Evolutionary conservation across 2,113 vertebrate genomes (phyloP).

Genomic region (Ceuthmochares aereus): DNA sequence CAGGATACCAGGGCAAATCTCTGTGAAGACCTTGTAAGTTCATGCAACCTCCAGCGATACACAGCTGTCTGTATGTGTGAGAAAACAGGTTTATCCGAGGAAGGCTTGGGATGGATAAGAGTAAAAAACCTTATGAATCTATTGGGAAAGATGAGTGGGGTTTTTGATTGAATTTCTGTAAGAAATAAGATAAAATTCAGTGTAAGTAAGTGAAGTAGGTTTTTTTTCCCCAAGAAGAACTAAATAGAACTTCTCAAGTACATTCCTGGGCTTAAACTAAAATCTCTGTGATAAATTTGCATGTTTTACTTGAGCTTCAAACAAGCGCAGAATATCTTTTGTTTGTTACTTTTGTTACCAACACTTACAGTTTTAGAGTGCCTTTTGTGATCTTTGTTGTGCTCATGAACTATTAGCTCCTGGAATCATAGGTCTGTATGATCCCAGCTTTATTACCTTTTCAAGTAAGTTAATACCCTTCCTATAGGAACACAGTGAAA

Average conservation of each 20-base stretch:
- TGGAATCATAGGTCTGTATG: background rate
- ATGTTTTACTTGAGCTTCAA: background rate
- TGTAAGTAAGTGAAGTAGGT: background rate
- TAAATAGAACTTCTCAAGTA: background rate
- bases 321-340: background rate
- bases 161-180: background rate
- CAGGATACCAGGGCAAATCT: slow-evolving; percentile 69
- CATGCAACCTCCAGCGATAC: background rate
- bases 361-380: background rate
- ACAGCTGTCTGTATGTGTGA: background rate
- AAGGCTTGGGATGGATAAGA: background rate
- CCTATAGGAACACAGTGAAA: background rate
- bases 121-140: background rate
- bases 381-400: background rate
- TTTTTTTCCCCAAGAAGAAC: background rate
- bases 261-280: background rate
- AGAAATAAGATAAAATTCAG: background rate
- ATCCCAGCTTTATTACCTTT: slow-evolving; percentile 6
- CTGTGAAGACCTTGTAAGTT: slow-evolving; percentile 88
- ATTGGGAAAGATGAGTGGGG: background rate
- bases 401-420: background rate
- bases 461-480: background rate
- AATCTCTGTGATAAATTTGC: background rate
- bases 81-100: background rate
- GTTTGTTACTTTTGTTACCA: background rate